Evolutionary conservation across 2,113 vertebrate genomes (phyloP).

Genomic region (Potamarius usumacintae): DNA sequence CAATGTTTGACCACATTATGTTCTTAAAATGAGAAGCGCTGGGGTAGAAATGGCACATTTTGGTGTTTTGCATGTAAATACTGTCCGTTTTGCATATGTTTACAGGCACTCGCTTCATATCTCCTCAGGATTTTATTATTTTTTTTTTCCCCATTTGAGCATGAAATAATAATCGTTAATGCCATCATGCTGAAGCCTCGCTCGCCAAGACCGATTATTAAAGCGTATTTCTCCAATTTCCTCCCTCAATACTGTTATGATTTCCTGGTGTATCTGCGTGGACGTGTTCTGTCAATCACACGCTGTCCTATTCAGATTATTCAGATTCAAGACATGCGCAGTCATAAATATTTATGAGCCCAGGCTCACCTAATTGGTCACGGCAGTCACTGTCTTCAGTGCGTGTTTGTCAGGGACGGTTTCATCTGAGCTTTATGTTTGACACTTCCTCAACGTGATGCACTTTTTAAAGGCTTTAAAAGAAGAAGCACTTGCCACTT

Average conservation of each 20-base stretch:
- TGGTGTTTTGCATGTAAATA: background rate
- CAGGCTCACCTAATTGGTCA: slow-evolving; percentile 41
- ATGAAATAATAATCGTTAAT: slow-evolving; percentile 39
- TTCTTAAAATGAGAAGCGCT: background rate
- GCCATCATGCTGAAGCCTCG: slow-evolving; percentile 38
- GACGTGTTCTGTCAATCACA: slow-evolving; percentile 56
- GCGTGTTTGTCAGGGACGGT: slow-evolving; percentile 33
- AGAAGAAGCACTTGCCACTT: background rate
- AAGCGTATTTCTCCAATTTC: slow-evolving; percentile 18
- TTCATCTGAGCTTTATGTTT: slow-evolving; percentile 14
- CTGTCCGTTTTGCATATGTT: background rate
- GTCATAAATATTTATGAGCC: slow-evolving; percentile 52
- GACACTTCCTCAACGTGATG: background rate
- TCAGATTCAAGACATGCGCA: background rate
- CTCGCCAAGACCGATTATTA: slow-evolving; percentile 32
- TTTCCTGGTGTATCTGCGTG: slow-evolving; percentile 42
- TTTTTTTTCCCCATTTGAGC: slow-evolving; percentile 10
- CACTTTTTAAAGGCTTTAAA: background rate
- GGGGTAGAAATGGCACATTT: background rate
- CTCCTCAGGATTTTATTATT: slow-evolving; percentile 14
- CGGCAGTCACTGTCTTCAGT: slow-evolving; percentile 13
- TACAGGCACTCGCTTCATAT: slow-evolving; percentile 8
- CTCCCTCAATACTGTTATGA: slow-evolving; percentile 29
- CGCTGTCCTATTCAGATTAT: slow-evolving; percentile 26
- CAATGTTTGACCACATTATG: background rate